These are phyloP conservation scores for Drosophila fulvimacula DNA, from an alignment of 2,888 invertebrate species.

Conservation along the genomic window DNA sequence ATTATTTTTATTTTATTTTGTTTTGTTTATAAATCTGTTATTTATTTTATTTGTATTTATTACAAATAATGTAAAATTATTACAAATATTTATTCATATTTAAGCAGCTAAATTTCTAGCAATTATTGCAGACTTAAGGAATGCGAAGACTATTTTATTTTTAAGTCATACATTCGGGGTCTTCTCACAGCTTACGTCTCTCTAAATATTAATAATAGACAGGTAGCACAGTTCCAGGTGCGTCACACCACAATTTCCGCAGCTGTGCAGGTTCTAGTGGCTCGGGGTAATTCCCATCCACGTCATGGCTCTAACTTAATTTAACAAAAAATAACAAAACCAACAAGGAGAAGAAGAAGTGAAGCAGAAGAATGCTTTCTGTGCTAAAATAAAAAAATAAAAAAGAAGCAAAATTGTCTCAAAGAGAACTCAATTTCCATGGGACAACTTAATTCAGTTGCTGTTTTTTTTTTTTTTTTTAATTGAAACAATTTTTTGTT, in stretches of 20 bases:
- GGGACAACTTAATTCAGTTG: constrained; percentile 32
- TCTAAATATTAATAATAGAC: background rate
- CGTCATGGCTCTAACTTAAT: constrained; percentile 52
- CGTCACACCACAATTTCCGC: constrained; percentile 46
- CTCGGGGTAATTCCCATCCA: constrained; percentile 58
- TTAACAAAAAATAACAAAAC: background rate
- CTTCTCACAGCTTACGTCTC: background rate
- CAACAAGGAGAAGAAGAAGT: constrained; percentile 13
- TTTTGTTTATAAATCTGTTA: no score
- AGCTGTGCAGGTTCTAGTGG: constrained; percentile 56
- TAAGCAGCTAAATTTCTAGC: no score
- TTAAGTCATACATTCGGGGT: no score
- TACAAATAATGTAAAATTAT: background rate
- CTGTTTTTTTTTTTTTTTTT: constrained; percentile 12
- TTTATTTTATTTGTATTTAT: no score
- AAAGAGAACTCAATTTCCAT: constrained; percentile 40
- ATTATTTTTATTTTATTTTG: no score
- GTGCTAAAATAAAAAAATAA: background rate
- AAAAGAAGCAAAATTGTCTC: constrained; percentile 32
- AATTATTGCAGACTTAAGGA: no score
- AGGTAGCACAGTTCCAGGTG: constrained; percentile 42
- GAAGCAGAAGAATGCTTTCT: background rate
- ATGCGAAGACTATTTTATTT: no score
- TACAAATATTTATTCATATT: background rate
- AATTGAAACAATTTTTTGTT: constrained; percentile 7